A percentile compares a stretch with the other conserved stretches of the same genome.
Evolutionary conservation across 2,797 vertebrate species (phyloP).

Genomic region (Dallia pectoralis): DNA sequence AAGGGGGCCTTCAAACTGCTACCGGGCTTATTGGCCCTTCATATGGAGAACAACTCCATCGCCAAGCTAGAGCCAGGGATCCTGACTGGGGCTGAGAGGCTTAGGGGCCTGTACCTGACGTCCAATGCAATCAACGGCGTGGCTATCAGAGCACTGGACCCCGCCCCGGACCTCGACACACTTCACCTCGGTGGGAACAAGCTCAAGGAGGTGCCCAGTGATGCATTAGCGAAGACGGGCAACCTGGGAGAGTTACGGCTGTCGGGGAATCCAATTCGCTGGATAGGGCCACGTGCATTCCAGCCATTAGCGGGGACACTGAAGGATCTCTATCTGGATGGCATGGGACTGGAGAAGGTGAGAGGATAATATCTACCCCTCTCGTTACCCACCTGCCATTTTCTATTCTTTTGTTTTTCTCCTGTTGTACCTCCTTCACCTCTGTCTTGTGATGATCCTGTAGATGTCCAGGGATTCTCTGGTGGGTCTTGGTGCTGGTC

Average conservation of each 20-base stretch:
- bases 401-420: neutral
- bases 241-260: constrained; percentile 82
- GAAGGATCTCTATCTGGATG: constrained; percentile 86
- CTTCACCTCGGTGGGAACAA: constrained; percentile 85
- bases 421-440: neutral
- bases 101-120: constrained; percentile 83
- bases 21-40: constrained; percentile 83
- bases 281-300: constrained; percentile 74
- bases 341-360: constrained; percentile 85
- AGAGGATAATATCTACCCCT: neutral
- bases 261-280: constrained; percentile 79
- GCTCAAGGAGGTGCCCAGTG: constrained; percentile 80
- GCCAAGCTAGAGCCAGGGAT: constrained; percentile 65
- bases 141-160: constrained; percentile 69
- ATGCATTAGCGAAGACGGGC: constrained; percentile 66
- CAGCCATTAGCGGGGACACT: constrained; percentile 72
- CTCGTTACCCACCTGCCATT: neutral
- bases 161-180: constrained; percentile 77
- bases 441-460: constrained; percentile 5
- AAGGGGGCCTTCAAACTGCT: constrained; percentile 75
- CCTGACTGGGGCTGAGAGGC: constrained; percentile 63
- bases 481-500: constrained; percentile 75
- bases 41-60: constrained; percentile 85
- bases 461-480: constrained; percentile 85
- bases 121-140: constrained; percentile 76